Base-by-base conservation (phyloP, 1,140 invertebrate species). In the Drosophila cardini region DNA sequence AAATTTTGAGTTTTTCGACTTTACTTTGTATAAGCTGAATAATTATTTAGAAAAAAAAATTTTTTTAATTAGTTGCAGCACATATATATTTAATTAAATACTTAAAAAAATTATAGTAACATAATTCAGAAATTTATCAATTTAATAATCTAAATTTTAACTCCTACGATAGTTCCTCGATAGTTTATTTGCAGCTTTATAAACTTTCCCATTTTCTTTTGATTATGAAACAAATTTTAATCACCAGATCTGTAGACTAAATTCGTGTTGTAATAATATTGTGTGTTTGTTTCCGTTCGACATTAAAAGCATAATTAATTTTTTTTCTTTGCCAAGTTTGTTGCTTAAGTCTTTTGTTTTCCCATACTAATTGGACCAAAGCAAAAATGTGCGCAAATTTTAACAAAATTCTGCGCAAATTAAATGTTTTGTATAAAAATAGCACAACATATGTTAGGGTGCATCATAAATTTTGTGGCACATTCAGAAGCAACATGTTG, bases 311-410 rank as follows among this genome's bases (percentile, higher is more conserved):
- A 46, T 61, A 85, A 80, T 84, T 86, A 81, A 81, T 72, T 78
- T 85, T 26, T 26, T 26, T 26, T 26, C 0, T 26, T 13, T 7
- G 0, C 15, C 60, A 65, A 75, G 85, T 90, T 89, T 38, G 80
- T 90, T 89, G 80, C 74, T 56, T 45, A 90, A 78, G 85, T 89
- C 84, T 89, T 89, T 89, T 78, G 80, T 89, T 86, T 84, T 52
- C 9, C 34, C 36, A 10, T 16, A 43, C 78, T 80, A 76, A 69
- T 63, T 61, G 68, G 46, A 16, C 18, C 15, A 26, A 26, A 18
- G 45, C 8, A 10, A 21, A 61, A 71, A 21, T 65, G 30, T 36
- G 52, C 58, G 65, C 56, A 52, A 61, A 69, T 26, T 26, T 26
- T 4, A 52, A 32, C 11, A 11, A 16, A 68, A 9, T 48, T 42